Conservation (phyloP, 2,888 invertebrate species). For the Entomobrya multifasciata region DNA sequence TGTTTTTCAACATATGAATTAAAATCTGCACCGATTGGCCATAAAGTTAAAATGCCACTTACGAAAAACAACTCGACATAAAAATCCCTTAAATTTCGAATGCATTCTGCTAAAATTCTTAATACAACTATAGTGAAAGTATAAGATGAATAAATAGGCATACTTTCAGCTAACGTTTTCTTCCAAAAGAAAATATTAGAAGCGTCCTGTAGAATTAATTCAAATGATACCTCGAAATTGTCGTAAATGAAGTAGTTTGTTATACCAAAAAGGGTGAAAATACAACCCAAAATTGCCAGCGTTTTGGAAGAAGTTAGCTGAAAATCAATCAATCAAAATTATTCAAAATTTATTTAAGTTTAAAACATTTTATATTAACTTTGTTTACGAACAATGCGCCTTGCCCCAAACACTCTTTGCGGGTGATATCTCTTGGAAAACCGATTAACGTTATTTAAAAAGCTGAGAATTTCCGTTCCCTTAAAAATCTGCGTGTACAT, state of each 20-base stretch:
- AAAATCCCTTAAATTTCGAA: conserved; percentile 7
- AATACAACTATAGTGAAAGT: background rate
- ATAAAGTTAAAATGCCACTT: background rate
- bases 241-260: background rate
- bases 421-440: background rate
- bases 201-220: background rate
- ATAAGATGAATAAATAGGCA: background rate
- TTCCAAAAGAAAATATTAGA: background rate
- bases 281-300: background rate
- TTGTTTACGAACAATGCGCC: background rate
- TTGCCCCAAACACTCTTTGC: too few relatives aligned
- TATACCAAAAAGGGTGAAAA: background rate
- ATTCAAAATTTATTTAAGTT: background rate
- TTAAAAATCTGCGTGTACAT: background rate
- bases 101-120: background rate
- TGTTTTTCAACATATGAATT: background rate
- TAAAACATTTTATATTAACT: background rate
- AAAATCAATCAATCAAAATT: background rate
- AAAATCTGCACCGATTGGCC: background rate
- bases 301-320: background rate
- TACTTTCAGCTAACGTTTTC: background rate
- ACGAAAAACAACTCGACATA: background rate
- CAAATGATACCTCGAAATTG: background rate
- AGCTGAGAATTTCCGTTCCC: background rate
- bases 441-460: background rate